phyloP scores from a whole-genome alignment of 2,797 vertebrate species.

The Liparis tanakae region DNA sequence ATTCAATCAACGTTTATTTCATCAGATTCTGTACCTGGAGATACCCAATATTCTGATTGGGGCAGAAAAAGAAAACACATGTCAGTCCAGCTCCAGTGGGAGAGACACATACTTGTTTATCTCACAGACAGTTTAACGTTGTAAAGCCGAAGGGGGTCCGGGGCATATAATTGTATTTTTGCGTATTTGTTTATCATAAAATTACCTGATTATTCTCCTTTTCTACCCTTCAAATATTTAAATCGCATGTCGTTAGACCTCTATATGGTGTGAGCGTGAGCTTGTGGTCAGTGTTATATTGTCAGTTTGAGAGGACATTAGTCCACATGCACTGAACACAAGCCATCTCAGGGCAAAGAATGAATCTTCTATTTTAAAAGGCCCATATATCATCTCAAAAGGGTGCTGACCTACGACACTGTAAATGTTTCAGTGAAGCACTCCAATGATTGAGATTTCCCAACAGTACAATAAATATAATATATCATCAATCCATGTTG shows the following conservation, averaged over 20 bases:
- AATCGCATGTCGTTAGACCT: constrained; percentile 1
- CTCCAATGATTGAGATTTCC: constrained; percentile 42
- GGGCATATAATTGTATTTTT: background rate
- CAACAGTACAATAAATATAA: constrained; percentile 45
- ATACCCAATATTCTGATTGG: background rate
- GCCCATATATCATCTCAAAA: constrained; percentile 34
- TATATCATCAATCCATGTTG: constrained; percentile 35
- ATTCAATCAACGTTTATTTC: background rate
- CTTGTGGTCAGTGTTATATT: background rate
- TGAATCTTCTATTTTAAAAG: constrained; percentile 34
- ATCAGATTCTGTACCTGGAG: background rate
- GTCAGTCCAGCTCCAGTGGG: background rate
- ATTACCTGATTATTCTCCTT: background rate
- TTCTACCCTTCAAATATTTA: constrained; percentile 1
- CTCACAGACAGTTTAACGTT: background rate
- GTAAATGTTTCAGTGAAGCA: constrained; percentile 25
- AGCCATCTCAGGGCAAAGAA: background rate
- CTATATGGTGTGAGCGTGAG: background rate
- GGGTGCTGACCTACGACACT: constrained; percentile 27
- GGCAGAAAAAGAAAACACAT: background rate
- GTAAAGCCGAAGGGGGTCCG: background rate
- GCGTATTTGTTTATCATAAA: constrained; percentile 26
- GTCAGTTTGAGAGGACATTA: background rate
- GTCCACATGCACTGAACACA: background rate
- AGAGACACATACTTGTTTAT: background rate